A percentile compares a stretch with the other conserved stretches of the same genome.
Evolutionary conservation across 2,888 invertebrate genomes (phyloP).

Genomic region (Oscheius onirici): DNA sequence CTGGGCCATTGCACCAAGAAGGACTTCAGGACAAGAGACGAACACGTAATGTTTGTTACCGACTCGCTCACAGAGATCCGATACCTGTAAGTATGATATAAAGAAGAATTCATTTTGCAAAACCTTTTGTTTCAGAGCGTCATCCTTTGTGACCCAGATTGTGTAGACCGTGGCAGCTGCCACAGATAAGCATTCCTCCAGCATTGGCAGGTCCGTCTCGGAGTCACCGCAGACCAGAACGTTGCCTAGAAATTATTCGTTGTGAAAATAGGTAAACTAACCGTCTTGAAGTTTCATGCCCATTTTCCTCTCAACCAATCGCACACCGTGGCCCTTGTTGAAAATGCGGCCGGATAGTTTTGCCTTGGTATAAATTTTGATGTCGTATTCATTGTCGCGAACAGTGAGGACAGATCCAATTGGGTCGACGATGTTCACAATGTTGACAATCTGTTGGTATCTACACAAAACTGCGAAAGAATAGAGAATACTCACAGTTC

Average conservation of each 20-base stretch:
- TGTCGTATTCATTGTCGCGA: constrained; percentile 60
- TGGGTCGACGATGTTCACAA: constrained; percentile 62
- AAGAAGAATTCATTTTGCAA: background rate
- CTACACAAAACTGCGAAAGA: background rate
- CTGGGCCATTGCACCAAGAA: constrained; percentile 67
- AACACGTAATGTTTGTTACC: constrained; percentile 56
- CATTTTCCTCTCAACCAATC: constrained; percentile 53
- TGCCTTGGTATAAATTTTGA: constrained; percentile 63
- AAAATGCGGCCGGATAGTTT: constrained; percentile 59
- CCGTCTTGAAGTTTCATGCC: constrained; percentile 51
- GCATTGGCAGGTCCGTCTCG: constrained; percentile 66
- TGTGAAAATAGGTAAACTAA: background rate
- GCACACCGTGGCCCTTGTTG: constrained; percentile 67
- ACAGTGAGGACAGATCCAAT: constrained; percentile 53
- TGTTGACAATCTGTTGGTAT: constrained; percentile 31
- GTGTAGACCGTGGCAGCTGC: constrained; percentile 56
- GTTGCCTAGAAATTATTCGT: constrained; percentile 39
- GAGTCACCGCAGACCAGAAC: constrained; percentile 66
- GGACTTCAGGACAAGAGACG: constrained; percentile 62
- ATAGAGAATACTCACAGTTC: constrained; percentile 1
- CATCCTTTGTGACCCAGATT: constrained; percentile 62
- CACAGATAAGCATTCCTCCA: constrained; percentile 61
- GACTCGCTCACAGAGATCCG: constrained; percentile 47
- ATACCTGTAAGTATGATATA: constrained; percentile 44
- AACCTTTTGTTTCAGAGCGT: constrained; percentile 48